Evolutionary conservation across 2,797 vertebrate species (phyloP), one percentile per base, ranked within the genome.

Genomic region (Chloroceryle amazona): DNA sequence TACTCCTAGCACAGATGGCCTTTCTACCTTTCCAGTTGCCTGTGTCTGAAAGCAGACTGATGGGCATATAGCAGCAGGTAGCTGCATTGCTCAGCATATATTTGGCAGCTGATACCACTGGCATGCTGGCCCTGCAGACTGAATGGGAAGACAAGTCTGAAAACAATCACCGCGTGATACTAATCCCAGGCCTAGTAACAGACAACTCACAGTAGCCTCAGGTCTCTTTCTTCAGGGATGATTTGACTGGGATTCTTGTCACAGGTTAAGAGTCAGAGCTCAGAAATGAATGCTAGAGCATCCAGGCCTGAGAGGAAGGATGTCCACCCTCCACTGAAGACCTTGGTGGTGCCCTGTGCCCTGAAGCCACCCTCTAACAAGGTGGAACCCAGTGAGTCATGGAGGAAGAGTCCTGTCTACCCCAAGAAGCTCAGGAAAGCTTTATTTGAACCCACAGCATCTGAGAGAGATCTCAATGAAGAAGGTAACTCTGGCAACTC

Each of bases 381-480:
- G 22, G 19, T 51, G 25, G 85, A 89, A 71, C 46, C 46, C 54
- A 74, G 25, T 42, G 84, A 86, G 18, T 39, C 39, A 39, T 84
- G 86, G 71, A 95, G 39, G 55, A 73, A 49, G 52, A 95, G 72
- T 54, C 71, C 80, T 81, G 66, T 79, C 55, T 47, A 47, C 9
- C 60, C 49, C 55, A 97, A 93, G 71, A 97, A 96, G 52, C 78
- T 91, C 58, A 96, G 97, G 58, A 97, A 97, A 68, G 86, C 95
- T 90, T 94, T 97, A 46, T 98, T 98, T 94, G 89, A 97, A 86
- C 95, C 95, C 57, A 89, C 90, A 72, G 82, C 57, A 5, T 91
- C 93, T 46, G 95, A 97, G 58, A 90, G 79, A 71, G 76, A 94
- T 23, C 91, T 95, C 0, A 47, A 58, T 46, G 87, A 82, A 62